Percentiles rank a stretch among this genome's conserved stretches.
phyloP scores from a whole-genome alignment of 2,113 vertebrate genomes.

The Nyctereutes procyonoides region DNA sequence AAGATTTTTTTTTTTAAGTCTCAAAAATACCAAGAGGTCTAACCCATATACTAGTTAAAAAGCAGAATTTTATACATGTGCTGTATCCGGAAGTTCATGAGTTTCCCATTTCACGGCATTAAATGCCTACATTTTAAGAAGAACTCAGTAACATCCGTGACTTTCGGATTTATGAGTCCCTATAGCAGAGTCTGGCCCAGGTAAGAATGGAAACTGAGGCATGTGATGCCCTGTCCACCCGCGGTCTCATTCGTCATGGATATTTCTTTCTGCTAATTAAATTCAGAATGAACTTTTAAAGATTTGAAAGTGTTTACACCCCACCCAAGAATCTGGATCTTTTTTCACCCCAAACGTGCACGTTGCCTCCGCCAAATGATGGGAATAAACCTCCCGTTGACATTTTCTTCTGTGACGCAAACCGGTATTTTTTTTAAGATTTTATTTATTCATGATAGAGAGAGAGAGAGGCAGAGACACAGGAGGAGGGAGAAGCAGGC shows the following conservation, averaged over 20 bases:
- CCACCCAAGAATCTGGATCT: slow-evolving; percentile 23
- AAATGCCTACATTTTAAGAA: neutral
- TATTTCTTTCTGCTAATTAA: slow-evolving; percentile 16
- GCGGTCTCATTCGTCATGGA: neutral
- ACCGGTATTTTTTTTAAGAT: neutral
- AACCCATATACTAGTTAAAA: slow-evolving; percentile 55
- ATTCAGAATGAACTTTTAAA: slow-evolving; percentile 32
- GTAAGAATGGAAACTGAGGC: neutral
- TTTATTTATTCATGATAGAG: too few relatives aligned
- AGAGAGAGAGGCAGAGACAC: too few relatives aligned
- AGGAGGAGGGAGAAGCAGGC: too few relatives aligned
- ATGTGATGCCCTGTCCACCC: neutral
- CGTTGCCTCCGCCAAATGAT: neutral
- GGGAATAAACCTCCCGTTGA: neutral
- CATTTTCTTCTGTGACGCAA: slow-evolving; percentile 59
- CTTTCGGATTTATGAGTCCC: neutral
- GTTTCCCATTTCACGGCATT: neutral
- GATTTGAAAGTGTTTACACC: neutral
- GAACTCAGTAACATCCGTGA: slow-evolving; percentile 16
- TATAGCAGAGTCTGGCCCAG: neutral
- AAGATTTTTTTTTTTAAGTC: slow-evolving; percentile 59
- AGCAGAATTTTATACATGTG: neutral
- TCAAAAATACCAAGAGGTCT: slow-evolving; percentile 66
- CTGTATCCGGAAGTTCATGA: slow-evolving; percentile 23
- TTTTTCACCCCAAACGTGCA: neutral